These are phyloP conservation scores for Priapulus caudatus DNA, from an alignment of 2,888 invertebrate species.

Conservation along the genomic window DNA sequence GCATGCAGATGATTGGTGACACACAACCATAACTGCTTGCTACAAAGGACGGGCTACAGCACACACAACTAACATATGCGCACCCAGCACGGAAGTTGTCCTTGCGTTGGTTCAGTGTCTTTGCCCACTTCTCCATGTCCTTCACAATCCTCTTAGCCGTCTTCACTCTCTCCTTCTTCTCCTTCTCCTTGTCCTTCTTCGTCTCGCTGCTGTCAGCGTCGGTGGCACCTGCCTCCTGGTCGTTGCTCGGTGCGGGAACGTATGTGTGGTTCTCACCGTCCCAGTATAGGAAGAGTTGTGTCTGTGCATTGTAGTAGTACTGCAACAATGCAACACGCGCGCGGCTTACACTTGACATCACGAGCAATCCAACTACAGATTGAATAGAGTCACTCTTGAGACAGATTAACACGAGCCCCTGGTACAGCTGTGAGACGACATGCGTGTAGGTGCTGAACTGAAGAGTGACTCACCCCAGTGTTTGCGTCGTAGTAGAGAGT, in stretches of 20 bases:
- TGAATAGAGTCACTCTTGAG: no score
- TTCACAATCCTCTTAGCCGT: slow-evolving; percentile 32
- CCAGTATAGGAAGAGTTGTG: slow-evolving; percentile 89
- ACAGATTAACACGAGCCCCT: no score
- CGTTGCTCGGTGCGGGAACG: slow-evolving; percentile 25
- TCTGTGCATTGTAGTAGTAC: slow-evolving; percentile 88
- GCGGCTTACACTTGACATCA: no score
- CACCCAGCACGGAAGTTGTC: slow-evolving; percentile 20
- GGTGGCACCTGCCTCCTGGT: neutral
- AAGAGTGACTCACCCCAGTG: slow-evolving; percentile 52
- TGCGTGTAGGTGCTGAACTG: no score
- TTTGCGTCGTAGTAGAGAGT: slow-evolving; percentile 91
- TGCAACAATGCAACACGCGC: no score
- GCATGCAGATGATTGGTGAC: slow-evolving; percentile 2
- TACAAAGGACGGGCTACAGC: neutral
- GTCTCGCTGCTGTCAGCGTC: neutral
- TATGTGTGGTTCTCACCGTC: slow-evolving; percentile 47
- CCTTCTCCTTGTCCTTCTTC: slow-evolving; percentile 38
- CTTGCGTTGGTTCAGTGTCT: slow-evolving; percentile 90
- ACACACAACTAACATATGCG: neutral
- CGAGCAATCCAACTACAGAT: no score
- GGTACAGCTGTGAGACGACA: no score
- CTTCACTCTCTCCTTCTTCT: slow-evolving; percentile 51
- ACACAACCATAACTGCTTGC: slow-evolving; percentile 7
- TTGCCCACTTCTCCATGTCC: slow-evolving; percentile 90